These are phyloP conservation scores for Mormyrus iriodes DNA, from an alignment of 2,113 vertebrate genomes.

Conservation along the genomic window DNA sequence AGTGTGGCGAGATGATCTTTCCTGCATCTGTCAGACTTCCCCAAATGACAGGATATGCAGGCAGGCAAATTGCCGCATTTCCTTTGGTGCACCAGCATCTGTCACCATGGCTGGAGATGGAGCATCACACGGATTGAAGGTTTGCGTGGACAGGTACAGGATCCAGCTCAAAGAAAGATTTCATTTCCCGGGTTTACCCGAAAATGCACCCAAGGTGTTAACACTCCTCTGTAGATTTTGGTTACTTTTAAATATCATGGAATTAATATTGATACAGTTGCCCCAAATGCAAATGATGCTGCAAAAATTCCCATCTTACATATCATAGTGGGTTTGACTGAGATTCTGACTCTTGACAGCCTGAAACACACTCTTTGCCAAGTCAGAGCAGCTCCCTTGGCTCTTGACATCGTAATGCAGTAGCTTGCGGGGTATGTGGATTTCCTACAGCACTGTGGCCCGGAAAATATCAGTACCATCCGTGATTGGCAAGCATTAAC, in stretches of 20 bases:
- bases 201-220: background rate
- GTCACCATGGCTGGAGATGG: background rate
- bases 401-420: background rate
- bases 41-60: conserved; percentile 1
- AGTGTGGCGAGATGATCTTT: background rate
- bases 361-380: background rate
- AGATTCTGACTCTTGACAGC: background rate
- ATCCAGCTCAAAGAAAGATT: background rate
- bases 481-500: background rate
- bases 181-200: background rate
- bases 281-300: background rate
- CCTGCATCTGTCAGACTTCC: background rate
- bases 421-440: background rate
- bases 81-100: background rate
- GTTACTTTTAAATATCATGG: background rate
- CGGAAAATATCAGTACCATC: background rate
- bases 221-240: background rate
- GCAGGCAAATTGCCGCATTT: background rate
- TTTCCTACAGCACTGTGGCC: background rate
- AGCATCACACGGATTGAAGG: background rate
- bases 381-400: background rate
- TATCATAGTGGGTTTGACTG: background rate
- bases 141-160: background rate
- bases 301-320: background rate
- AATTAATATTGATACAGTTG: background rate